These are phyloP conservation scores for Sialia sialis DNA, from an alignment of 2,113 vertebrate genomes.

Conservation along the genomic window DNA sequence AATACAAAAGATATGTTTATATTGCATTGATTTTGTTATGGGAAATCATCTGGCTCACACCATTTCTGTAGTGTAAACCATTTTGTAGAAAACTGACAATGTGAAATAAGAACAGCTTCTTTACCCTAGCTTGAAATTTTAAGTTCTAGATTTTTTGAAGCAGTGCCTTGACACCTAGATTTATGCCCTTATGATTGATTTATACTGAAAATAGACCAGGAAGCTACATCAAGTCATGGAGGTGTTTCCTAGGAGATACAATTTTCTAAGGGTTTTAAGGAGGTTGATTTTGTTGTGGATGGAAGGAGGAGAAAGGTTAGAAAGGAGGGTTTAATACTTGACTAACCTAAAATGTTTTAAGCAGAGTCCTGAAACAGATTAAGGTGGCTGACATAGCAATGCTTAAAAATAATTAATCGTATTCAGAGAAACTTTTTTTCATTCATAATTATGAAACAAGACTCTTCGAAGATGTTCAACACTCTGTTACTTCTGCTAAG, in stretches of 20 bases:
- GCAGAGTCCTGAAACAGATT: neutral
- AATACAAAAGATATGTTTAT: neutral
- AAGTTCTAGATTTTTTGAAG: neutral
- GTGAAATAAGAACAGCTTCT: neutral
- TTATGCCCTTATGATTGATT: neutral
- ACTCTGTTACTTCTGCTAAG: neutral
- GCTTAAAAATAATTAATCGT: neutral
- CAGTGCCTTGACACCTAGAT: neutral
- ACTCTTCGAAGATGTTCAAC: neutral
- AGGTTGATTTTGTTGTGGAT: neutral
- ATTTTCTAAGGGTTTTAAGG: neutral
- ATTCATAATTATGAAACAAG: neutral
- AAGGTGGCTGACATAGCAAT: neutral
- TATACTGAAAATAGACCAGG: neutral
- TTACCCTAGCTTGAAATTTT: neutral
- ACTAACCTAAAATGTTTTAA: neutral
- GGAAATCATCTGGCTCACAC: neutral
- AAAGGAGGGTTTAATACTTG: neutral
- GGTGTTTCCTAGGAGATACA: neutral
- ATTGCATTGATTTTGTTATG: neutral
- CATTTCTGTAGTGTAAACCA: neutral
- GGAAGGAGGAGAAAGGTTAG: neutral
- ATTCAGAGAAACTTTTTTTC: neutral
- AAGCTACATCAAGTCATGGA: neutral
- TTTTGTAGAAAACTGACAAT: neutral